Percentiles rank a stretch among this genome's conserved stretches.
Conservation (phyloP, 2,113 vertebrate genomes). For the Nansenia antarctica region DNA sequence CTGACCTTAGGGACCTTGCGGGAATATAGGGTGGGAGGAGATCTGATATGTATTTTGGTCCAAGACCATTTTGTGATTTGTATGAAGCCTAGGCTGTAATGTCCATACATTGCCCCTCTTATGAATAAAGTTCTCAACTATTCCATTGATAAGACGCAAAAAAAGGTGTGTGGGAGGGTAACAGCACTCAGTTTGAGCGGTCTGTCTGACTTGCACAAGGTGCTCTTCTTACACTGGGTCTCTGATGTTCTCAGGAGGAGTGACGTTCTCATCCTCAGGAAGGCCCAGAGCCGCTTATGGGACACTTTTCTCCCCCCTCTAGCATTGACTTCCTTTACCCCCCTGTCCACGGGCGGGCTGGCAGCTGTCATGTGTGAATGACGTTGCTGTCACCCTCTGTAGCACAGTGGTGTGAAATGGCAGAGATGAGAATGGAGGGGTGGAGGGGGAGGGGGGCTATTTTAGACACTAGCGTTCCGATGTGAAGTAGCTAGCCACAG, state of each 20-base stretch:
- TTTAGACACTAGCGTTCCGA: slow-evolving; percentile 52
- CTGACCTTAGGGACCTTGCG: too few relatives aligned
- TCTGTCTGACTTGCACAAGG: too few relatives aligned
- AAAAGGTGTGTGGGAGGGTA: too few relatives aligned
- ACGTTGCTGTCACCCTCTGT: slow-evolving; percentile 47
- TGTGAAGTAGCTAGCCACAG: slow-evolving; percentile 39
- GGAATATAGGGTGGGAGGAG: too few relatives aligned
- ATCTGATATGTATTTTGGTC: too few relatives aligned
- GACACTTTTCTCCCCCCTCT: not conserved
- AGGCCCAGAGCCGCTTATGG: not conserved
- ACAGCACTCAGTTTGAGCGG: not conserved
- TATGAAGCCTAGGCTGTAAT: too few relatives aligned
- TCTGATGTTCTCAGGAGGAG: not conserved
- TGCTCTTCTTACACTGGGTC: not conserved
- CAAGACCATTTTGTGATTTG: too few relatives aligned
- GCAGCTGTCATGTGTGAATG: slow-evolving; percentile 68
- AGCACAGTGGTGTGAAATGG: slow-evolving; percentile 60
- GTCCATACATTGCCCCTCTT: too few relatives aligned
- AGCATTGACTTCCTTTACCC: not conserved
- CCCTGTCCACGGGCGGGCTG: slow-evolving; percentile 7
- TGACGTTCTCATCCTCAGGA: too few relatives aligned
- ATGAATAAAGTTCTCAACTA: too few relatives aligned
- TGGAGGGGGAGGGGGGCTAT: slow-evolving; percentile 35
- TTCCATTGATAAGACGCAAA: too few relatives aligned
- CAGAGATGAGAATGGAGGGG: slow-evolving; percentile 29